These are phyloP conservation scores for Amorpha juglandis DNA, from an alignment of 2,888 invertebrate genomes.

Conservation along the genomic window DNA sequence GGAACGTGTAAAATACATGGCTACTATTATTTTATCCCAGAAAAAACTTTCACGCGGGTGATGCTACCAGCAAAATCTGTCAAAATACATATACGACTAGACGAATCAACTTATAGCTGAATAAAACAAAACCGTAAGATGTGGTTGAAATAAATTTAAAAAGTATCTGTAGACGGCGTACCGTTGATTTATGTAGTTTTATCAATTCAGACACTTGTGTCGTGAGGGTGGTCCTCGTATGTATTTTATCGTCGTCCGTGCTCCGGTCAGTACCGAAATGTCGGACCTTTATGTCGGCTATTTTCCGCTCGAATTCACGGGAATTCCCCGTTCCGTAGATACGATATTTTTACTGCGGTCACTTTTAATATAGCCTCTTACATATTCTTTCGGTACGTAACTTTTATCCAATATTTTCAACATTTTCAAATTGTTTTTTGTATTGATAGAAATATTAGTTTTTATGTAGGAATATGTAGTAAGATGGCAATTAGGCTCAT, in stretches of 20 bases:
- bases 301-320: constrained; percentile 77
- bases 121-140: constrained; percentile 1
- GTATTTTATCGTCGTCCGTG: constrained; percentile 70
- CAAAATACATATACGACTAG: too few relatives aligned
- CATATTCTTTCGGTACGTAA: constrained; percentile 31
- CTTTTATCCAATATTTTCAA: not conserved
- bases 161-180: constrained; percentile 11
- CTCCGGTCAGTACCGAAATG: constrained; percentile 68
- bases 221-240: constrained; percentile 35
- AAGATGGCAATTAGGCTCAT: too few relatives aligned
- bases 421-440: not conserved
- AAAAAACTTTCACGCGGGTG: too few relatives aligned
- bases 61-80: too few relatives aligned
- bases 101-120: not conserved
- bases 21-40: too few relatives aligned
- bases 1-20: too few relatives aligned
- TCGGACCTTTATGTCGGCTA: constrained; percentile 79
- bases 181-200: constrained; percentile 27
- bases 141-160: constrained; percentile 3
- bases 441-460: not conserved
- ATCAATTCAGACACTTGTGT: constrained; percentile 28
- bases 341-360: constrained; percentile 69
- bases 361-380: constrained; percentile 55
- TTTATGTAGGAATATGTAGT: too few relatives aligned
- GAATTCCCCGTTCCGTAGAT: constrained; percentile 72